Base-by-base conservation (phyloP, 2,797 vertebrate genomes). In the Vultur gryphus region DNA sequence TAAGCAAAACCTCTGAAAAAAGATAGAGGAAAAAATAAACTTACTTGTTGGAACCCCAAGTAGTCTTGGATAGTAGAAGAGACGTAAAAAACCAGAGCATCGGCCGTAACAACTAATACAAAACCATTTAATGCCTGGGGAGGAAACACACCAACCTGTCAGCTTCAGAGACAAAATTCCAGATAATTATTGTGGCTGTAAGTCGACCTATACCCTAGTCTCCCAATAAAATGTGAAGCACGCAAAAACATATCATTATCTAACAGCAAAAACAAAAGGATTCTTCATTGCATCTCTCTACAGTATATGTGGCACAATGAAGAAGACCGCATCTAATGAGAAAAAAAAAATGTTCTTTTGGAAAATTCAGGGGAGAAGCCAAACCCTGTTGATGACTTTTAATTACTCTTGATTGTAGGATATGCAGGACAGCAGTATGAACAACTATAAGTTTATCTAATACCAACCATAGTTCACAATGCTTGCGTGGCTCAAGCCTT, bases 21-120 rank as follows among this genome's bases (percentile, higher is more conserved):
- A 83, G 71, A n/a, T 0, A 69, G 24, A 79, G 18, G 13, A 65
- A 41, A 46, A 77, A 71, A 93, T 19, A 23, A 69, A 90, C 92
- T 97, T 97, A 99, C 98, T 95, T 99, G 98, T 94, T 99, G 98
- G 97, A 99, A 99, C 12, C 98, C 98, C 73, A 99, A 96, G 91
- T 99, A 98, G 91, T 99, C 98, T 84, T 99, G 98, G 86, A 99
- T 98, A 54, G 98, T 99, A 29, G 98, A 98, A 43, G 98, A 99
- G 29, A 97, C 97, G 3, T 98, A 99, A 95, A 99, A 99, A 82
- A 99, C 98, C 61, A 98, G 95, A 48, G 98, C 98, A 83, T 98
- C 98, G 10, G 98, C 96, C 3, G 98, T 98, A 89, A 99, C 97
- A 86, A 99, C 98, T 90, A 99, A 87, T 11, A 99, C 98, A 90